These are phyloP conservation scores for Phengaris alcon DNA, from an alignment of 2,888 invertebrate species.

Conservation along the genomic window DNA sequence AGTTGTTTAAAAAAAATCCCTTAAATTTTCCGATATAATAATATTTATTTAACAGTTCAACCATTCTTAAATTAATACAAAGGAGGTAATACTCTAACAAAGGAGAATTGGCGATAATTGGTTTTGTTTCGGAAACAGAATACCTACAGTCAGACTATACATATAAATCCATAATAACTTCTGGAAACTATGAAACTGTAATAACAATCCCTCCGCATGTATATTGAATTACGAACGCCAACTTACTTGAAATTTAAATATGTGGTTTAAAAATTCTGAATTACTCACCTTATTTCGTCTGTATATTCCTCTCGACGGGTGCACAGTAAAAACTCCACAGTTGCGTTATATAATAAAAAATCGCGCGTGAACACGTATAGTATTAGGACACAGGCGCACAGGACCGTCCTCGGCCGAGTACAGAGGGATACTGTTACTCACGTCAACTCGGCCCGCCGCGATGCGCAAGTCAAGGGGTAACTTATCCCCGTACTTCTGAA, in stretches of 20 bases:
- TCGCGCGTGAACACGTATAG: slow-evolving; percentile 59
- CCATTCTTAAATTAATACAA: background rate
- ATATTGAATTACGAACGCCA: background rate
- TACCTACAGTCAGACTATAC: background rate
- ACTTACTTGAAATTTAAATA: background rate
- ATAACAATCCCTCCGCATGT: background rate
- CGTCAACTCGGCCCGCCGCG: slow-evolving; percentile 57
- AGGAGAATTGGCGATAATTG: background rate
- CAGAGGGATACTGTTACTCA: slow-evolving; percentile 58
- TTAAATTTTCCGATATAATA: background rate
- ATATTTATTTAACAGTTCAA: background rate
- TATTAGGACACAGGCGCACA: slow-evolving; percentile 42
- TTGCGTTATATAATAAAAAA: slow-evolving; percentile 65
- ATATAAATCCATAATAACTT: slow-evolving; percentile 11
- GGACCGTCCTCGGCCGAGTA: slow-evolving; percentile 48
- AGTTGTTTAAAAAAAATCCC: no score
- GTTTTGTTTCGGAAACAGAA: background rate
- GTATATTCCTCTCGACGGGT: slow-evolving; percentile 34
- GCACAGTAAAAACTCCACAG: slow-evolving; percentile 69
- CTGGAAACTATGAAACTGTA: slow-evolving; percentile 6
- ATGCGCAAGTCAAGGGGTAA: slow-evolving; percentile 74
- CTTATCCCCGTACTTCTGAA: slow-evolving; percentile 43
- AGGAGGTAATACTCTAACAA: background rate
- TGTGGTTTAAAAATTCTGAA: background rate
- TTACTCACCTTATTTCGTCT: background rate